phyloP scores from a whole-genome alignment of 2,888 invertebrate genomes.

The Odontothrips loti region DNA sequence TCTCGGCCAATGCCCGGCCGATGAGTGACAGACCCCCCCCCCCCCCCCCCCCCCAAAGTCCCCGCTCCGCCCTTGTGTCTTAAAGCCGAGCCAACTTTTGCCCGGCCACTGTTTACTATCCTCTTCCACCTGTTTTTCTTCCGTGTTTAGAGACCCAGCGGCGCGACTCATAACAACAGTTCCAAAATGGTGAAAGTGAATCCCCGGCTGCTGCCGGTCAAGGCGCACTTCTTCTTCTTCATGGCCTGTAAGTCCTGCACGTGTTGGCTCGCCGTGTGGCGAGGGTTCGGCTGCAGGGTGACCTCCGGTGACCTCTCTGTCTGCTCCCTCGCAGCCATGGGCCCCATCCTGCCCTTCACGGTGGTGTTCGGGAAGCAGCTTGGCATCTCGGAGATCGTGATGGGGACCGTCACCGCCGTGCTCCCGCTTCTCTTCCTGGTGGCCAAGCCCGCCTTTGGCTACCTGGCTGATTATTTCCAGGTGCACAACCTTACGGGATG shows the following conservation, averaged over 20 bases:
- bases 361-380: constrained; percentile 73
- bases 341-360: constrained; percentile 73
- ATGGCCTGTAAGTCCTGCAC: constrained; percentile 68
- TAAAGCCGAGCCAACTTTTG: not conserved
- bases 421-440: constrained; percentile 71
- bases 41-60: not conserved
- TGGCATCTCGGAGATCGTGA: constrained; percentile 68
- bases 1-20: not conserved
- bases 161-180: not conserved
- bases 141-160: not conserved
- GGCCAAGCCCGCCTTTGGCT: constrained; percentile 72
- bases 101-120: not conserved
- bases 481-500: not conserved
- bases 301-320: too few species aligned
- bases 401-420: constrained; percentile 71
- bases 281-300: too few species aligned
- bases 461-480: constrained; percentile 68
- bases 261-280: constrained; percentile 17
- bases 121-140: not conserved
- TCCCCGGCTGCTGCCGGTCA: constrained; percentile 67
- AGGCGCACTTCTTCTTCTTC: constrained; percentile 83
- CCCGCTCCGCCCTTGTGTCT: not conserved
- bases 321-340: constrained; percentile 62
- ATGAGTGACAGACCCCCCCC: not conserved
- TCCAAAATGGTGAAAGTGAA: constrained; percentile 55